Conservation (phyloP, 2,797 vertebrate species). For the Pogonophryne albipinna region DNA sequence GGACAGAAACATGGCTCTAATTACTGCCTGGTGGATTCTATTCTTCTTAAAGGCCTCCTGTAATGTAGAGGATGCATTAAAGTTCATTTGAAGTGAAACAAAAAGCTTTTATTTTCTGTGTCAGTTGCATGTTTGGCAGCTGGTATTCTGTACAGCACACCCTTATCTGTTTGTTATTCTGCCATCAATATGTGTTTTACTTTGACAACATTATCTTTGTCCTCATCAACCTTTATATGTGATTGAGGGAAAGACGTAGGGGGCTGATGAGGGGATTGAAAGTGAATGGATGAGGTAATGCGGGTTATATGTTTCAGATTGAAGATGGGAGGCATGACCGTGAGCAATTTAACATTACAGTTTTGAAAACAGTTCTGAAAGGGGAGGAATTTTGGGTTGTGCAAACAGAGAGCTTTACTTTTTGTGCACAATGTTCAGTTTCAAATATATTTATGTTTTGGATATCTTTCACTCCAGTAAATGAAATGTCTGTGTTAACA, state of each 20-base stretch:
- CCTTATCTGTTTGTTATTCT: constrained; percentile 35
- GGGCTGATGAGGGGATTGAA: constrained; percentile 32
- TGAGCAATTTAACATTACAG: constrained; percentile 1
- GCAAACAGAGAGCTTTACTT: background rate
- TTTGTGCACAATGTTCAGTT: background rate
- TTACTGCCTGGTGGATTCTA: background rate
- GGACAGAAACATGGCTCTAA: background rate
- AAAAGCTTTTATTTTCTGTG: no score
- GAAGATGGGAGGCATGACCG: background rate
- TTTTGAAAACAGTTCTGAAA: background rate
- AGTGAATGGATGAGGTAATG: constrained; percentile 22
- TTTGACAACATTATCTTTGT: constrained; percentile 25
- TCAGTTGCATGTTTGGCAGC: no score
- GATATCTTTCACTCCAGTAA: background rate
- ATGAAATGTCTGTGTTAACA: constrained; percentile 1
- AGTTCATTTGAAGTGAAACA: no score
- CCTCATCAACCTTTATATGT: constrained; percentile 46
- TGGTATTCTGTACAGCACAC: no score
- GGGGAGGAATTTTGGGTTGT: no score
- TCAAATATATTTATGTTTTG: background rate
- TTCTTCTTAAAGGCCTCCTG: background rate
- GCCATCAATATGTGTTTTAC: constrained; percentile 18
- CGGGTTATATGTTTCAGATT: background rate
- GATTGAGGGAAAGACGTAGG: constrained; percentile 2
- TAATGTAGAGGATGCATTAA: background rate